These are phyloP conservation scores for Ophioninae sp. DNA, from an alignment of 2,888 invertebrate genomes.

Conservation along the genomic window DNA sequence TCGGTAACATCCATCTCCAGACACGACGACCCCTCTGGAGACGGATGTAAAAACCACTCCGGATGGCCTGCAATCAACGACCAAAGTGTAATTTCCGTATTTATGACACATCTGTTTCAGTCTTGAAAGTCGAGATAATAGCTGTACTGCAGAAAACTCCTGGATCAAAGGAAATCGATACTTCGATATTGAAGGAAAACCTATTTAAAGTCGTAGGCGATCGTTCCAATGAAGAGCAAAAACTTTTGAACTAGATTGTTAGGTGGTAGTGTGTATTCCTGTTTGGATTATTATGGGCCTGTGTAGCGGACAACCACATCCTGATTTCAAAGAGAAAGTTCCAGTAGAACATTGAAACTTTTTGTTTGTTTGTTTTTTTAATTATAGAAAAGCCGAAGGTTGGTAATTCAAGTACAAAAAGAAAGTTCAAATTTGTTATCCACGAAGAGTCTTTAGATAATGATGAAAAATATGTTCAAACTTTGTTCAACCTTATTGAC, in stretches of 20 bases:
- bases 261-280: neutral
- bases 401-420: neutral
- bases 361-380: neutral
- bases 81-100: neutral
- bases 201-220: neutral
- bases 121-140: neutral
- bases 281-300: neutral
- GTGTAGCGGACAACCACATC: neutral
- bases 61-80: neutral
- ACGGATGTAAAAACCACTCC: neutral
- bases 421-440: neutral
- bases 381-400: neutral
- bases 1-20: neutral
- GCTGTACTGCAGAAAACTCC: neutral
- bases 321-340: neutral
- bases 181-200: neutral
- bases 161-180: too few relatives aligned
- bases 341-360: neutral
- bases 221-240: neutral
- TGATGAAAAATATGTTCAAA: too few relatives aligned
- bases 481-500: too few relatives aligned
- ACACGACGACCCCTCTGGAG: neutral
- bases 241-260: neutral
- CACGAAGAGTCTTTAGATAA: too few relatives aligned
- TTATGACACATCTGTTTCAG: neutral